A percentile compares a stretch with the other conserved stretches of the same genome.
Evolutionary conservation across 2,113 vertebrate species (phyloP).

Genomic region (Antechinus flavipes): DNA sequence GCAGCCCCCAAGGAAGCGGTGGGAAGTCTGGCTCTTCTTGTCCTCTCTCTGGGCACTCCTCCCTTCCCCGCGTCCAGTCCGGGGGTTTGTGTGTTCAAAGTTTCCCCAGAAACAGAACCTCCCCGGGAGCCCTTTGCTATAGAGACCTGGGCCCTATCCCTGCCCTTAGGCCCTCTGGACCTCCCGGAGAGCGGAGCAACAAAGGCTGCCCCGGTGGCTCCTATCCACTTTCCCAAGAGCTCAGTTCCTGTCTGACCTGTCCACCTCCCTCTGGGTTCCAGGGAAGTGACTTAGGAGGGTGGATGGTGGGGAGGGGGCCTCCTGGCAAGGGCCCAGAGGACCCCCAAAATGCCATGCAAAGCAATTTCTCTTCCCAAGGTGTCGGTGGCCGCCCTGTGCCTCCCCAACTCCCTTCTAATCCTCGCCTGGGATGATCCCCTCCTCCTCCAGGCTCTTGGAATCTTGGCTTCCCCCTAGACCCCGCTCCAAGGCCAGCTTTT

Average conservation of each 20-base stretch:
- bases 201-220: background rate
- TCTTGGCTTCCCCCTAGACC: background rate
- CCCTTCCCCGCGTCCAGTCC: rapidly evolving
- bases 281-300: background rate
- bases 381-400: no score
- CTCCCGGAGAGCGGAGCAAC: conserved; percentile 17
- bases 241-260: background rate
- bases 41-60: background rate
- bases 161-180: background rate
- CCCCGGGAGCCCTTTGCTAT: conserved; percentile 48
- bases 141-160: conserved; percentile 15
- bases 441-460: no score
- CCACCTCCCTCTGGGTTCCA: background rate
- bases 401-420: no score
- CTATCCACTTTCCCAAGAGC: background rate
- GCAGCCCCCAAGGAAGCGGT: background rate
- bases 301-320: background rate
- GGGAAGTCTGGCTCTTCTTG: background rate
- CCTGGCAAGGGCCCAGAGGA: background rate
- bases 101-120: conserved; percentile 58
- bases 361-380: background rate
- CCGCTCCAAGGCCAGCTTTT: background rate
- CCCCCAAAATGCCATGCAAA: background rate
- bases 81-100: conserved; percentile 40
- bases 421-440: background rate